Conservation (phyloP, 2,797 vertebrate species). For the Apogon hyalosoma region DNA sequence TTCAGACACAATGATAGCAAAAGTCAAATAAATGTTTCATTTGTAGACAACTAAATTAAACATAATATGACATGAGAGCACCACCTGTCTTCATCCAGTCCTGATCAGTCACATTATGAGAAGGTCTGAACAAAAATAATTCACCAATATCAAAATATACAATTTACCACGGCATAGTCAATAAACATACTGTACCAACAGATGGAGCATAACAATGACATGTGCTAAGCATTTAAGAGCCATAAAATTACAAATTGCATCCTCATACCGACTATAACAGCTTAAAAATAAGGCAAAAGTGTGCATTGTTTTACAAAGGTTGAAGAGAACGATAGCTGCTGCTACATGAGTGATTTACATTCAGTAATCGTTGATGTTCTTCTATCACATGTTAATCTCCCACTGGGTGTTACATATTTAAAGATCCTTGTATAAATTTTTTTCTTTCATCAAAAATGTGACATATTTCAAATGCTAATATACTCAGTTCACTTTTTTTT, state of each 20-base stretch:
- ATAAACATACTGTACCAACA: conserved; percentile 27
- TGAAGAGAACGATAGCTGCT: not conserved
- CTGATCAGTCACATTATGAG: conserved; percentile 1
- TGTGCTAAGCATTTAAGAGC: not conserved
- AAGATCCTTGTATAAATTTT: not conserved
- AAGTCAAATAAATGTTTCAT: conserved; percentile 1
- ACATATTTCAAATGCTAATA: too few relatives aligned
- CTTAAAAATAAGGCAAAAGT: conserved; percentile 1
- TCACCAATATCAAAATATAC: conserved; percentile 2
- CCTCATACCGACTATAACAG: not conserved
- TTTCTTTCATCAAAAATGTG: too few relatives aligned
- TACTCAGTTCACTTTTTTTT: too few relatives aligned
- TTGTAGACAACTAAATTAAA: conserved; percentile 2
- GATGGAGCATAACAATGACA: not conserved
- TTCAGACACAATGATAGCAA: conserved; percentile 3
- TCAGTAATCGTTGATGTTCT: conserved; percentile 2
- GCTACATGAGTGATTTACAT: conserved; percentile 15
- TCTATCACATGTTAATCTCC: not conserved
- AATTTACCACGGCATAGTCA: conserved; percentile 6
- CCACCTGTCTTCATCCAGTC: conserved; percentile 22
- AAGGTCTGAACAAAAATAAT: conserved; percentile 6
- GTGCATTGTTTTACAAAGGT: conserved; percentile 1
- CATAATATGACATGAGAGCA: not conserved
- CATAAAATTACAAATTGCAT: not conserved
- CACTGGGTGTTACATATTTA: not conserved